A percentile compares a stretch with the other conserved stretches of the same genome.
phyloP scores from a whole-genome alignment of 2,113 vertebrate species.

The Numida meleagris region DNA sequence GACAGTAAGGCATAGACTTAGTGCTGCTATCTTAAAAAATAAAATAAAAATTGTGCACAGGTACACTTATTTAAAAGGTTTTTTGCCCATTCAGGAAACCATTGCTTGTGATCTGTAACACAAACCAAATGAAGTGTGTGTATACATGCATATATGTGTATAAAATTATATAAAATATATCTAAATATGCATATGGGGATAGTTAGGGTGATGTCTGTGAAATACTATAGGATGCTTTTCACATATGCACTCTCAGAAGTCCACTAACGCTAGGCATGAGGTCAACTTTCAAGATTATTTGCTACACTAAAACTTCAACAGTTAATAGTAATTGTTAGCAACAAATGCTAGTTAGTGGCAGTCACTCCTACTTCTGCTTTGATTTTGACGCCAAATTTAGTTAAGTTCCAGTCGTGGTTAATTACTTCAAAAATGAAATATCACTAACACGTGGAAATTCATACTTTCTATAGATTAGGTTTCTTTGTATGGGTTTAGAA shows the following conservation, averaged over 20 bases:
- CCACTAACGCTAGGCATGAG: conserved; percentile 58
- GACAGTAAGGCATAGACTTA: conserved; percentile 71
- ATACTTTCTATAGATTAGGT: conserved; percentile 58
- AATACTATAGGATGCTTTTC: conserved; percentile 70
- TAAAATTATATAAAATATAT: conserved; percentile 77
- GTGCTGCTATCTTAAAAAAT: conserved; percentile 74
- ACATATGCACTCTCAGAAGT: conserved; percentile 54
- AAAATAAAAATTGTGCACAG: conserved; percentile 64
- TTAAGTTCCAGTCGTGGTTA: conserved; percentile 71
- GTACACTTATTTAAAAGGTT: conserved; percentile 69
- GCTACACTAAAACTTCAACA: conserved; percentile 58
- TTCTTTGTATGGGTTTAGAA: conserved; percentile 63
- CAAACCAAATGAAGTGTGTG: conserved; percentile 81
- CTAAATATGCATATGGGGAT: conserved; percentile 76
- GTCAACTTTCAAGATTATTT: conserved; percentile 48
- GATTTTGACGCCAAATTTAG: conserved; percentile 67
- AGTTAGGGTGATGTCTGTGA: conserved; percentile 76
- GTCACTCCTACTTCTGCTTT: conserved; percentile 66
- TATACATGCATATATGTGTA: conserved; percentile 79
- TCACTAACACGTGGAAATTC: conserved; percentile 65
- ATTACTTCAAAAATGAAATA: conserved; percentile 68
- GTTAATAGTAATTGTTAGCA: conserved; percentile 43
- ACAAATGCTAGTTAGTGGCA: conserved; percentile 38
- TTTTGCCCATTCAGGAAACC: conserved; percentile 76
- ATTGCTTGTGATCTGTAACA: conserved; percentile 75